These are phyloP conservation scores for Deilephila elpenor DNA, from an alignment of 2,888 invertebrate genomes.

Conservation along the genomic window DNA sequence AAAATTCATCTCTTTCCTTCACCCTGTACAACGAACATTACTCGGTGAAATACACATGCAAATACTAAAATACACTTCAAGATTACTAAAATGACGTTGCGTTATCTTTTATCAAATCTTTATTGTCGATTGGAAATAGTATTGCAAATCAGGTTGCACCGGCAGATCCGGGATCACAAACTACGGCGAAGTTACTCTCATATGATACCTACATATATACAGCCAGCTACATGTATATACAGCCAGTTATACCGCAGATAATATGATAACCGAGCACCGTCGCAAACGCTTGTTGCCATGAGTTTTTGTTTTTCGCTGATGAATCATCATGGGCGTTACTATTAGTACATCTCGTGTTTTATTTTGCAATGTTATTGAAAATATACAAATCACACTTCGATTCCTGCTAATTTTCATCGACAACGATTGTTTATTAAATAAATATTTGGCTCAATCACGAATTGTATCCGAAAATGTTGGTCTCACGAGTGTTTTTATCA, in stretches of 20 bases:
- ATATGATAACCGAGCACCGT: slow-evolving; percentile 26
- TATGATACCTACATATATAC: slow-evolving; percentile 9
- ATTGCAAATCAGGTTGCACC: slow-evolving; percentile 22
- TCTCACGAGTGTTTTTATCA: no score
- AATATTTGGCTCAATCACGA: no score
- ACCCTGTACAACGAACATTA: no score
- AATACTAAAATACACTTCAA: not conserved
- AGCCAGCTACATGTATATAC: no score
- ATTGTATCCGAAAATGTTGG: no score
- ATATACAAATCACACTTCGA: not conserved
- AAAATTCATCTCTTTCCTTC: no score
- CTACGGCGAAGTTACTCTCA: slow-evolving; percentile 21
- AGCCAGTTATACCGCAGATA: not conserved
- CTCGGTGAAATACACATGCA: no score
- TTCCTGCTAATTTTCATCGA: slow-evolving; percentile 3
- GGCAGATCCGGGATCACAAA: slow-evolving; percentile 30
- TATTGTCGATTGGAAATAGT: slow-evolving; percentile 9
- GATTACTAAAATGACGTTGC: not conserved
- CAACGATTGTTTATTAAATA: not conserved
- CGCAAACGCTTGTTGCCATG: slow-evolving; percentile 25
- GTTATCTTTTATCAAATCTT: slow-evolving; percentile 10
- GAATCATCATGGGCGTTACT: slow-evolving; percentile 7
- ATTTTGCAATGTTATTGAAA: slow-evolving; percentile 6
- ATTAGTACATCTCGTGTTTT: not conserved
- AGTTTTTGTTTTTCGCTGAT: slow-evolving; percentile 15